Percentiles rank a stretch among this genome's conserved stretches.
Evolutionary conservation across 1,140 invertebrate genomes (phyloP).

Genomic region (Chironomus tepperi): DNA sequence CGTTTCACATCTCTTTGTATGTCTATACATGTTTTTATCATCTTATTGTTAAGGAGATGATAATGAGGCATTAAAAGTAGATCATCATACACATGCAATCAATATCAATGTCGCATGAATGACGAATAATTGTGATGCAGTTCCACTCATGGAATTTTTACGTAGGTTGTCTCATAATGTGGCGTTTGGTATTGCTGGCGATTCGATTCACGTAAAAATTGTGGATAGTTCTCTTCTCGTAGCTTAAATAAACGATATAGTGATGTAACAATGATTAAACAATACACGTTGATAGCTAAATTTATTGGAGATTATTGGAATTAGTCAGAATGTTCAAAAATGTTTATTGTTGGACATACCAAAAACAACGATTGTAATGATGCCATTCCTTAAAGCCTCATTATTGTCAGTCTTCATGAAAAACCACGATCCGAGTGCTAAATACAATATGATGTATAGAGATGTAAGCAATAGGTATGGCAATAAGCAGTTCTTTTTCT

Average conservation of each 20-base stretch:
- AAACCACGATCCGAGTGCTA: neutral
- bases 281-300: neutral
- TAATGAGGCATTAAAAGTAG: slow-evolving; percentile 13
- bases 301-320: neutral
- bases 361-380: neutral
- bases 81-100: neutral
- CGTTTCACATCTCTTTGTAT: neutral
- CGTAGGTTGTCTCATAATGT: slow-evolving; percentile 1
- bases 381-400: neutral
- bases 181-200: neutral
- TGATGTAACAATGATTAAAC: slow-evolving; percentile 6
- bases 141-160: slow-evolving; percentile 14
- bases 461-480: neutral
- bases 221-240: slow-evolving; percentile 11
- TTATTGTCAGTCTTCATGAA: neutral
- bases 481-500: neutral
- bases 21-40: neutral
- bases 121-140: neutral
- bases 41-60: slow-evolving; percentile 7
- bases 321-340: neutral
- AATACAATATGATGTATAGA: neutral
- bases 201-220: neutral
- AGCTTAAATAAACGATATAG: neutral
- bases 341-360: neutral
- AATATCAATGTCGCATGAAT: neutral